These are phyloP conservation scores for Eupleurogrammus muticus DNA, from an alignment of 2,797 vertebrate species.

Conservation along the genomic window DNA sequence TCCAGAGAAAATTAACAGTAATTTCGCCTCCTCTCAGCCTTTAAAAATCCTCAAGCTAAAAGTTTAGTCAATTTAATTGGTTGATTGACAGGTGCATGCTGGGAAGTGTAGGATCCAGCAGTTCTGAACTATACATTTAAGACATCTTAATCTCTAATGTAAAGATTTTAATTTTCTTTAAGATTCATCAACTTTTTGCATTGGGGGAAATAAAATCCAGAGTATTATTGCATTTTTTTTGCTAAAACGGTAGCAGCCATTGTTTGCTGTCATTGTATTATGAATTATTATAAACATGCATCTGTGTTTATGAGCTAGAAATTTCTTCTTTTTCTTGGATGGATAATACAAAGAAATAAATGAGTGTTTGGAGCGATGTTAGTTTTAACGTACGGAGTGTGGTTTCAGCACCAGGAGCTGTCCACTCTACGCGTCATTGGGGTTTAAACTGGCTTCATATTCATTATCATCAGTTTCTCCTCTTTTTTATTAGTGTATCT, in stretches of 20 bases:
- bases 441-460: not conserved
- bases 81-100: too few relatives aligned
- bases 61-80: too few relatives aligned
- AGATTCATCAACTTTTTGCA: too few relatives aligned
- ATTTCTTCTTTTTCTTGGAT: not conserved
- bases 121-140: not conserved
- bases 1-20: too few relatives aligned
- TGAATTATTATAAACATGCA: not conserved
- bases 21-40: too few relatives aligned
- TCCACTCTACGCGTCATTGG: not conserved
- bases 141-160: too few relatives aligned
- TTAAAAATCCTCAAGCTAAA: too few relatives aligned
- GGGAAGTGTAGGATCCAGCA: not conserved
- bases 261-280: not conserved
- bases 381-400: not conserved
- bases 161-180: too few relatives aligned
- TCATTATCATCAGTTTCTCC: not conserved
- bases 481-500: not conserved
- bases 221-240: not conserved
- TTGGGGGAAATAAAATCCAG: too few relatives aligned
- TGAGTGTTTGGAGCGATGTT: slow-evolving; percentile 8
- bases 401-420: slow-evolving; percentile 52
- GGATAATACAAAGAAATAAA: not conserved
- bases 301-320: not conserved
- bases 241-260: not conserved